Evolutionary conservation across 1,140 invertebrate species (phyloP).

Genomic region (Drosophila teissieri): DNA sequence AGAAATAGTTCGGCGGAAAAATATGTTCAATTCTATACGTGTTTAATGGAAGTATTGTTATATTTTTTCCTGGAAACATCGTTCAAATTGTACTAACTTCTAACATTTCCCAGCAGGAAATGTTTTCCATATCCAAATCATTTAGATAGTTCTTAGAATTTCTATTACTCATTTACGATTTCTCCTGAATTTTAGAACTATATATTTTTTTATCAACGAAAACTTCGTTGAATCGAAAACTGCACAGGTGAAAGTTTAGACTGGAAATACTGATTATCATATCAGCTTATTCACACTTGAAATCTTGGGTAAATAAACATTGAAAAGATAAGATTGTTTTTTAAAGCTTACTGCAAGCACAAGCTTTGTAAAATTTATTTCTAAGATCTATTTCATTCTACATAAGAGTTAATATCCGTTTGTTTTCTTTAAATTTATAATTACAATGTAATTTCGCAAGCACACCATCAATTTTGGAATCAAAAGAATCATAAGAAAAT

Average conservation of each 20-base stretch:
- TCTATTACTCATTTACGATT: background rate
- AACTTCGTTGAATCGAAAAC: background rate
- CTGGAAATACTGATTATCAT: slow-evolving; percentile 9
- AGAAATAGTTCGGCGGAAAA: slow-evolving; percentile 60
- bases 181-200: background rate
- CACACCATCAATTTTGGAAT: slow-evolving; percentile 4
- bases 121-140: background rate
- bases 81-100: background rate
- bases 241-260: background rate
- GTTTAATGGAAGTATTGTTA: background rate
- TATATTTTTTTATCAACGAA: background rate
- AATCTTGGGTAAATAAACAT: slow-evolving; percentile 28
- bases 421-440: too few species aligned
- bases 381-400: too few species aligned
- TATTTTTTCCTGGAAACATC: background rate
- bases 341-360: background rate
- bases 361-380: background rate
- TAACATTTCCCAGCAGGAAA: background rate
- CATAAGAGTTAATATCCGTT: too few species aligned
- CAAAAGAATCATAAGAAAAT: slow-evolving; percentile 21
- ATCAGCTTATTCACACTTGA: slow-evolving; percentile 16
- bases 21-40: slow-evolving; percentile 5
- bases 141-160: slow-evolving; percentile 6
- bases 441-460: background rate
- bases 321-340: slow-evolving; percentile 17